Conservation (phyloP, 1,140 invertebrate species). For the Lepeophtheirus salmonis region DNA sequence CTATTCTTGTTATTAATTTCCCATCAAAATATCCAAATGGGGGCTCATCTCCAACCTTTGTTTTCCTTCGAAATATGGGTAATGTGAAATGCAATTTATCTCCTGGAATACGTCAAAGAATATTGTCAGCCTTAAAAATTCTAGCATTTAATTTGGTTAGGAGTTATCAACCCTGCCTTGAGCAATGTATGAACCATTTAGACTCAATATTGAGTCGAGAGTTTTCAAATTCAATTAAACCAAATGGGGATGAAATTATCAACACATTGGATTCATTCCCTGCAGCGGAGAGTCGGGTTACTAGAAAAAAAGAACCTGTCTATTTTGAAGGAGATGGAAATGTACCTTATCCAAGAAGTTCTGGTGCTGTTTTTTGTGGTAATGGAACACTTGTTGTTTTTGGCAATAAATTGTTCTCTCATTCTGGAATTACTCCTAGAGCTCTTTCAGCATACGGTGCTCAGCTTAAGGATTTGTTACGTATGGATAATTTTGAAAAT, state of each 20-base stretch:
- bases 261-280: not conserved
- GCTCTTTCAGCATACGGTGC: not conserved
- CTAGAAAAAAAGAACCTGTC: not conserved
- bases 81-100: no score
- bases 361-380: not conserved
- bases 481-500: not conserved
- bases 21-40: not conserved
- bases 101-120: not conserved
- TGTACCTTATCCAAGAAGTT: not conserved
- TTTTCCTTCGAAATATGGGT: not conserved
- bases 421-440: not conserved
- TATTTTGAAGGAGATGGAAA: slow-evolving; percentile 1
- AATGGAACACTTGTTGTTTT: not conserved
- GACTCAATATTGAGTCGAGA: not conserved
- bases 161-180: not conserved
- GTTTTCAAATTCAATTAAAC: not conserved
- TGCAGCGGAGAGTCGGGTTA: not conserved
- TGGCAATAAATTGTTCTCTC: not conserved
- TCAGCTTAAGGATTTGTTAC: not conserved
- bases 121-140: not conserved
- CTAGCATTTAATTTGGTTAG: not conserved
- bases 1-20: not conserved
- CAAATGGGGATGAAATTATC: not conserved
- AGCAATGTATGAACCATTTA: not conserved
- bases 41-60: not conserved